Conservation (phyloP, 2,797 vertebrate genomes). For the Leucoraja ocellata region DNA sequence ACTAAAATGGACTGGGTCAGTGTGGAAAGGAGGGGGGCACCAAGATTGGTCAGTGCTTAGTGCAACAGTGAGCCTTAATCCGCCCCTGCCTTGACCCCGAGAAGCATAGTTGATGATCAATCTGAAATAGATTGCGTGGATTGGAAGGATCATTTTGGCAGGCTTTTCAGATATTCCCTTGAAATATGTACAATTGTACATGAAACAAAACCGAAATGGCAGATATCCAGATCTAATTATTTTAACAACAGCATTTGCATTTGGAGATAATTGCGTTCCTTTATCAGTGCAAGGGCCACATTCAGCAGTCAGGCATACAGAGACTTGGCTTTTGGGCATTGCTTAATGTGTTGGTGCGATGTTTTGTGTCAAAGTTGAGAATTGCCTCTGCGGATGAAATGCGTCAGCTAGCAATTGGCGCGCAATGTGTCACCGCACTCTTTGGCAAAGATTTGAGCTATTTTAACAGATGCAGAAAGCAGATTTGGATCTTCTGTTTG, state of each 20-base stretch:
- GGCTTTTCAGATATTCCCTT: background rate
- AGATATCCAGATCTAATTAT: slow-evolving; percentile 13
- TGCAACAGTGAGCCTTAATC: too few species aligned
- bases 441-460: background rate
- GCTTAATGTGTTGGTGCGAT: background rate
- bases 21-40: too few species aligned
- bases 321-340: background rate
- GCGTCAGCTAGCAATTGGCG: background rate
- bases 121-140: background rate
- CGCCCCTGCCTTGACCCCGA: too few species aligned
- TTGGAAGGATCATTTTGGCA: background rate
- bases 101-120: background rate
- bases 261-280: background rate
- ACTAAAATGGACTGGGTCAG: too few species aligned
- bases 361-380: background rate
- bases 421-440: background rate
- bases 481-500: background rate
- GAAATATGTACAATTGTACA: background rate
- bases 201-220: background rate
- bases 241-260: slow-evolving; percentile 3
- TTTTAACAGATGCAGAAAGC: background rate
- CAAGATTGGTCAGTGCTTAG: too few species aligned
- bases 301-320: background rate
- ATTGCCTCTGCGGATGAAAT: background rate
- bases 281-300: background rate